A percentile compares a stretch with the other conserved stretches of the same genome.
Evolutionary conservation across 2,113 vertebrate genomes (phyloP).

Genomic region (Daphoenositta chrysoptera): DNA sequence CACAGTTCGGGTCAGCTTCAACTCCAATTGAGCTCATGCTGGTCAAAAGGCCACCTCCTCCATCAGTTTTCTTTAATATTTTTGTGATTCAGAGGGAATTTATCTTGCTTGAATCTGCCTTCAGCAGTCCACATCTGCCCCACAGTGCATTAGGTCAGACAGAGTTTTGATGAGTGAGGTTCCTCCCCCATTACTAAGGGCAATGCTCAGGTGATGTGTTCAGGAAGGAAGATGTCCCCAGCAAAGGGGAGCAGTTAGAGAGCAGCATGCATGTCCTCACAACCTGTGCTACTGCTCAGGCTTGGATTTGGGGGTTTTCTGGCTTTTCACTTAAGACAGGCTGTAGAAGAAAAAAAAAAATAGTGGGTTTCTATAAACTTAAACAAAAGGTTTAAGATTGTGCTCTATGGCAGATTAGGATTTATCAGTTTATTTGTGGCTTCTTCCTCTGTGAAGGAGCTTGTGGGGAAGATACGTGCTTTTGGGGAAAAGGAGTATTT

Average conservation of each 20-base stretch:
- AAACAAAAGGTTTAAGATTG: background rate
- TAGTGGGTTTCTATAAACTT: background rate
- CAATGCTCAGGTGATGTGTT: background rate
- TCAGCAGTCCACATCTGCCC: background rate
- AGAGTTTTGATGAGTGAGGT: background rate
- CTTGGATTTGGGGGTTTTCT: background rate
- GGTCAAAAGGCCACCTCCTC: background rate
- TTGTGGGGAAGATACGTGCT: background rate
- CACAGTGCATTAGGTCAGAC: background rate
- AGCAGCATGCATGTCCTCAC: background rate
- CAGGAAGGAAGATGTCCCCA: background rate
- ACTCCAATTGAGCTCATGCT: background rate
- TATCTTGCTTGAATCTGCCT: background rate
- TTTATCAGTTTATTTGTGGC: background rate
- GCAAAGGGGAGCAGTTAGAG: background rate
- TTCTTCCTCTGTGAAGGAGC: background rate
- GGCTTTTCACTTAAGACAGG: background rate
- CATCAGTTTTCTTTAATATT: background rate
- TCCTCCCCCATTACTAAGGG: accelerated
- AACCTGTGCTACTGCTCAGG: background rate
- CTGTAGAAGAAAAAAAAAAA: background rate
- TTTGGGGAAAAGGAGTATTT: background rate
- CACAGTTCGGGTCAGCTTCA: background rate
- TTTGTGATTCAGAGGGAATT: background rate
- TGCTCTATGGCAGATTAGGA: background rate